Evolutionary conservation across 2,797 vertebrate species (phyloP).

Genomic region (Phrynocephalus vlangalii): DNA sequence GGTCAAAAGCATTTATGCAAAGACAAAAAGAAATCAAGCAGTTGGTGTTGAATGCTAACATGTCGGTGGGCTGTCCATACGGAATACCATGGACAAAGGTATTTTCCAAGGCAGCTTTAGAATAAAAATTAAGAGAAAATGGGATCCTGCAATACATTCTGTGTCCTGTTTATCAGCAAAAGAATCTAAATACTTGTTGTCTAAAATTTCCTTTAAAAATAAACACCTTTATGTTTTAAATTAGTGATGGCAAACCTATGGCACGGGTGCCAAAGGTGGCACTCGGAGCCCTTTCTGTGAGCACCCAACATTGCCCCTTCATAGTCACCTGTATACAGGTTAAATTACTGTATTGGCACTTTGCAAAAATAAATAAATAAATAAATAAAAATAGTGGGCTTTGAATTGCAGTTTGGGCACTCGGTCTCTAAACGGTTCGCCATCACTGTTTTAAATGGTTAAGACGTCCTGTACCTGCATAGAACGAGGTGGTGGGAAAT

Average conservation of each 20-base stretch:
- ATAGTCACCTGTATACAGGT: no score
- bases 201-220: conserved; percentile 38
- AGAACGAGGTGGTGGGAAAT: conserved; percentile 42
- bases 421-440: no score
- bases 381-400: no score
- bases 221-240: conserved; percentile 57
- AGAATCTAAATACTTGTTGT: conserved; percentile 40
- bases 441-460: conserved; percentile 38
- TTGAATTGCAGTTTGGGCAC: no score
- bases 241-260: no score
- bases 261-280: no score
- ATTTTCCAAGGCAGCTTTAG: conserved; percentile 68
- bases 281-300: no score
- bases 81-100: conserved; percentile 41
- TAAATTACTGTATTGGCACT: no score
- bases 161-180: conserved; percentile 55
- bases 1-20: conserved; percentile 39
- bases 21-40: conserved; percentile 53
- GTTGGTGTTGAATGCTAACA: conserved; percentile 44
- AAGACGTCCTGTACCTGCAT: conserved; percentile 41
- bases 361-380: no score
- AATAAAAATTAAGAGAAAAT: conserved; percentile 60
- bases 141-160: background rate
- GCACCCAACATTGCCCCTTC: no score
- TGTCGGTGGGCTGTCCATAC: conserved; percentile 42